Evolutionary conservation across 2,888 invertebrate genomes (phyloP).

Genomic region (Sthenelais limicola): DNA sequence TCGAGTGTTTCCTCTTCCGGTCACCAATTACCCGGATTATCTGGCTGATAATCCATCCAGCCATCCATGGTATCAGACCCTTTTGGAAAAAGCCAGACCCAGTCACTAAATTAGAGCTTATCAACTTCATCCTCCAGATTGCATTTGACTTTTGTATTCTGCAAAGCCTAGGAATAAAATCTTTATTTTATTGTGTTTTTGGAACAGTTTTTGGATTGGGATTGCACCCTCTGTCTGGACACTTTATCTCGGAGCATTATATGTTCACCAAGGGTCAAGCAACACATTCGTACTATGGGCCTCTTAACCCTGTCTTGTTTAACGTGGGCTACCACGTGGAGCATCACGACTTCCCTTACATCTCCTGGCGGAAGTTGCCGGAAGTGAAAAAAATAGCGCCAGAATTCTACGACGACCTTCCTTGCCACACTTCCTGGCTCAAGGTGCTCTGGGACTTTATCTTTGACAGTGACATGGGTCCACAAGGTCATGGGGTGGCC

Average conservation of each 20-base stretch:
- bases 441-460: slow-evolving; percentile 95
- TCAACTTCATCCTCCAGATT: slow-evolving; percentile 63
- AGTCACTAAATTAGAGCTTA: slow-evolving; percentile 63
- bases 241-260: slow-evolving; percentile 72
- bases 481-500: slow-evolving; percentile 84
- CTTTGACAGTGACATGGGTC: slow-evolving; percentile 94
- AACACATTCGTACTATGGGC: slow-evolving; percentile 72
- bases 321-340: slow-evolving; percentile 72
- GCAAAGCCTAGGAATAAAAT: slow-evolving; percentile 61
- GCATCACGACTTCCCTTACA: slow-evolving; percentile 72
- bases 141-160: slow-evolving; percentile 61
- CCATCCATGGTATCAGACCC: slow-evolving; percentile 69
- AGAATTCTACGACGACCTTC: slow-evolving; percentile 94
- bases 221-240: slow-evolving; percentile 70
- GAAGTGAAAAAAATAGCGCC: slow-evolving; percentile 77
- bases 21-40: slow-evolving; percentile 68
- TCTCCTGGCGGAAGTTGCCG: slow-evolving; percentile 68
- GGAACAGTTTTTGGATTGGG: slow-evolving; percentile 69
- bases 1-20: slow-evolving; percentile 68
- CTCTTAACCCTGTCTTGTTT: slow-evolving; percentile 69
- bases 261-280: slow-evolving; percentile 68
- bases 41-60: slow-evolving; percentile 69
- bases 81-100: slow-evolving; percentile 70
- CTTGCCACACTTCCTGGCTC: slow-evolving; percentile 95
- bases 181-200: slow-evolving; percentile 63